Evolutionary conservation across 2,888 invertebrate species (phyloP), one percentile per base, ranked within the genome.

Genomic region (Platypus cylindrus): DNA sequence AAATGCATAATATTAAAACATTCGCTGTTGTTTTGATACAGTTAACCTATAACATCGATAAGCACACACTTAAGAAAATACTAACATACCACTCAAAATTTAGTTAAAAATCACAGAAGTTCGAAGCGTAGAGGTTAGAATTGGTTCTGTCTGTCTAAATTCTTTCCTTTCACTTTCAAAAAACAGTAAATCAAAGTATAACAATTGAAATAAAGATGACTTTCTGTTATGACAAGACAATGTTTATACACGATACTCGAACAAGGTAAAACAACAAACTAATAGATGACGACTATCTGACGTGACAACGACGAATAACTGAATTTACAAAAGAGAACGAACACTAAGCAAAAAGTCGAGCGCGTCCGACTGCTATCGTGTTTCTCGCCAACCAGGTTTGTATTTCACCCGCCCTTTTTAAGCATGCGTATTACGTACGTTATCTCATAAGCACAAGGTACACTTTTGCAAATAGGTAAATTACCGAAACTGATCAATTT

Each of bases 121-220:
- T 34, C 45, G 41, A 43, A 39, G 42, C 42, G 48, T 45, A 45
- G 45, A 49, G 49, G 49, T 49, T 49, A 49, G 49, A 45, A 48
- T 47, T 45, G 32, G 32, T 43, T 37, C 36, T 40, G 34, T 33
- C 35, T 35, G 37, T 32, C 34, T 32, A 39, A 37, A 17, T 27
- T 27, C 16, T 29, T 34, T 36, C 35, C 31, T 25, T 30, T 30
- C 17, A 36, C 27, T 31, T 32, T 32, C 34, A 34, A 17, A 34
- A 13, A 28, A 25, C 14, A 27, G 28, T 24, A 20, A 24, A 18
- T 30, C 20, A 17, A 30, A 25, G 12, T 25, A 11, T 22, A 23
- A 8, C 8, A 8, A 17, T n/a, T n/a, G n/a, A n/a, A n/a, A n/a
- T n/a, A n/a, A n/a, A n/a, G n/a, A 11, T 13, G 29, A 14, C 24